These are phyloP conservation scores for Yponomeuta evonymella DNA, from an alignment of 2,888 invertebrate species.

Conservation along the genomic window DNA sequence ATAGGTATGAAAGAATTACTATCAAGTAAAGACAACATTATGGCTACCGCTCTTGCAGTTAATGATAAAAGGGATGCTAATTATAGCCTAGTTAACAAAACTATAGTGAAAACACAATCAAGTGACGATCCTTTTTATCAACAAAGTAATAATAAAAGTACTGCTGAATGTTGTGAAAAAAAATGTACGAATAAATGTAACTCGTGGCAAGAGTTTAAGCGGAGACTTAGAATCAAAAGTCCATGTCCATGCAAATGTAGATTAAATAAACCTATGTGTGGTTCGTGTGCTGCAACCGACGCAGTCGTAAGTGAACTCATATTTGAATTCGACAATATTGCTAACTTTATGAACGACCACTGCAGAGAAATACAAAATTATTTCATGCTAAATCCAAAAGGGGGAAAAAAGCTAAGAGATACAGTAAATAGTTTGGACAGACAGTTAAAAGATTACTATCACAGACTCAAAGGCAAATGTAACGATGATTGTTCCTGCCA, in stretches of 20 bases:
- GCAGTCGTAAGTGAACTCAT: conserved; percentile 53
- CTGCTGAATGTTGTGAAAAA: not conserved
- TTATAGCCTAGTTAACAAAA: not conserved
- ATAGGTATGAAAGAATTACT: conserved; percentile 43
- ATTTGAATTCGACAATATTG: conserved; percentile 54
- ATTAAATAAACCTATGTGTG: conserved; percentile 49
- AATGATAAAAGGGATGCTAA: conserved; percentile 16
- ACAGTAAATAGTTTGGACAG: conserved; percentile 47
- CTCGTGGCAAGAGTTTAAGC: conserved; percentile 41
- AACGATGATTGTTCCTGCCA: conserved; percentile 44
- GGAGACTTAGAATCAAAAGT: conserved; percentile 46
- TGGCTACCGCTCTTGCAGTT: conserved; percentile 27
- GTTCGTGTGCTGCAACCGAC: conserved; percentile 53
- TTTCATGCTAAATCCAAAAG: conserved; percentile 56
- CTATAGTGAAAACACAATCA: not conserved
- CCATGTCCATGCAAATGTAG: conserved; percentile 51
- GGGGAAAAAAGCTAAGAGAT: conserved; percentile 51
- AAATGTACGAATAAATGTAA: conserved; percentile 18
- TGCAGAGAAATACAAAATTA: conserved; percentile 62
- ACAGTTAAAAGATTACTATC: conserved; percentile 49
- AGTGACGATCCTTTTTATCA: not conserved
- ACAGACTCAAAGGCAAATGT: conserved; percentile 54
- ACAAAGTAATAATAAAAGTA: conserved; percentile 13
- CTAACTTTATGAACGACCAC: conserved; percentile 52
- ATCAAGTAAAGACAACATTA: conserved; percentile 26